These are phyloP conservation scores for Brachionichthys hirsutus DNA, from an alignment of 2,113 vertebrate species.

Conservation along the genomic window DNA sequence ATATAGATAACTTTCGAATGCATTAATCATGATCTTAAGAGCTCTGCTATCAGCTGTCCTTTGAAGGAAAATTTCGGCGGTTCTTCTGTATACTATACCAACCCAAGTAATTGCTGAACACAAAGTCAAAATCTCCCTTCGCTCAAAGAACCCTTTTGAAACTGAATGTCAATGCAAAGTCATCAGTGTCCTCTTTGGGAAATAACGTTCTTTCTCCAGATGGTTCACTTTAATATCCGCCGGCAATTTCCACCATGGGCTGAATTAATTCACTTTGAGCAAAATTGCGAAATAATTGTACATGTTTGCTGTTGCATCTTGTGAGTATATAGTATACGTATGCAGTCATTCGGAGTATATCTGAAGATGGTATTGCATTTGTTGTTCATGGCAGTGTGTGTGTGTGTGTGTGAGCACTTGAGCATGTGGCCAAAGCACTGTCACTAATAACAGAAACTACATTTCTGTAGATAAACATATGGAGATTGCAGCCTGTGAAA, in stretches of 20 bases:
- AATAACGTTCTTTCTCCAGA: neutral
- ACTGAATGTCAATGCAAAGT: constrained; percentile 34
- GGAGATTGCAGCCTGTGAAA: constrained; percentile 74
- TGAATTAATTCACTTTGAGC: constrained; percentile 1
- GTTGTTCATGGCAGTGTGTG: constrained; percentile 5
- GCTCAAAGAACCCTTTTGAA: constrained; percentile 1
- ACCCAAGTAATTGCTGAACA: constrained; percentile 18
- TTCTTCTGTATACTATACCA: neutral
- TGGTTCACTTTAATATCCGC: constrained; percentile 8
- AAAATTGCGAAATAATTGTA: neutral
- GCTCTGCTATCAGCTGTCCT: constrained; percentile 24
- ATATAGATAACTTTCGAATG: constrained; percentile 28
- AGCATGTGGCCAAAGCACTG: constrained; percentile 65
- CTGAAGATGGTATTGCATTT: constrained; percentile 3
- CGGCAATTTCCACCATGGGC: neutral
- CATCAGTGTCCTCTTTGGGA: constrained; percentile 7
- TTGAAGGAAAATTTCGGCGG: constrained; percentile 6
- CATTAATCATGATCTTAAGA: constrained; percentile 39
- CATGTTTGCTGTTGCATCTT: constrained; percentile 4
- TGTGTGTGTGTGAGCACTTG: constrained; percentile 25
- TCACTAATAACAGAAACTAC: constrained; percentile 64
- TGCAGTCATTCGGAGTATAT: constrained; percentile 25
- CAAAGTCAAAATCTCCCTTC: constrained; percentile 17
- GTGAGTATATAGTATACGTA: constrained; percentile 20
- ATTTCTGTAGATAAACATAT: constrained; percentile 72